A percentile compares a stretch with the other conserved stretches of the same genome.
Evolutionary conservation across 2,797 vertebrate species (phyloP).

Genomic region (Pogonophryne albipinna): DNA sequence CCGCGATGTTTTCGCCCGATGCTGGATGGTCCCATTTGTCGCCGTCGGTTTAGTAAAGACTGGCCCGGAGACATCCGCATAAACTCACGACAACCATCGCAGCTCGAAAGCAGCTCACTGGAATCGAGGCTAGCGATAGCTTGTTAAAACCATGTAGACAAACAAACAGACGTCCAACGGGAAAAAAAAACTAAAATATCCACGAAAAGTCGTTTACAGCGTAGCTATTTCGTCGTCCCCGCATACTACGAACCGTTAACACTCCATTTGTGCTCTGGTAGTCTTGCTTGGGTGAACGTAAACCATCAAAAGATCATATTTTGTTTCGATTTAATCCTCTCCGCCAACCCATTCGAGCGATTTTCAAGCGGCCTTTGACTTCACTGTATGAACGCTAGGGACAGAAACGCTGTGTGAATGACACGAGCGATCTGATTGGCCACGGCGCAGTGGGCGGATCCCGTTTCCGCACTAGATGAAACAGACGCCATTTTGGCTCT

Average conservation of each 20-base stretch:
- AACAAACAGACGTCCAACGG: constrained; percentile 73
- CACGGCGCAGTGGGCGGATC: constrained; percentile 67
- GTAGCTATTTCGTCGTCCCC: constrained; percentile 66
- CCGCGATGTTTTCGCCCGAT: constrained; percentile 81
- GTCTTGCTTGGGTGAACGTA: constrained; percentile 56
- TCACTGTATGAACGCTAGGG: constrained; percentile 69
- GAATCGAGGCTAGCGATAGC: constrained; percentile 75
- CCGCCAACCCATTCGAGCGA: constrained; percentile 79
- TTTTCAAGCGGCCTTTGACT: constrained; percentile 86
- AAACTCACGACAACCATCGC: constrained; percentile 80
- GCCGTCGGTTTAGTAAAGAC: constrained; percentile 77
- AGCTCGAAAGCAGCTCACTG: constrained; percentile 69
- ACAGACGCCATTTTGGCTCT: constrained; percentile 84
- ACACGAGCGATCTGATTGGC: constrained; percentile 78
- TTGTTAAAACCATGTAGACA: constrained; percentile 74
- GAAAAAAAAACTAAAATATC: constrained; percentile 74
- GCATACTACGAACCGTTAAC: constrained; percentile 49
- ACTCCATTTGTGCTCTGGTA: constrained; percentile 56
- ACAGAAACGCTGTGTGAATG: constrained; percentile 72
- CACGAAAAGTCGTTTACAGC: constrained; percentile 65
- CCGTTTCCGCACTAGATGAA: constrained; percentile 50
- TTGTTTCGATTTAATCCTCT: constrained; percentile 83
- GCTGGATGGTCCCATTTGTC: constrained; percentile 88
- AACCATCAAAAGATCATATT: constrained; percentile 78
- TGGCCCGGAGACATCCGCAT: constrained; percentile 83